Conservation (phyloP, 64 coral and sea anemone genomes). For the Stichodactyla mertensii region DNA sequence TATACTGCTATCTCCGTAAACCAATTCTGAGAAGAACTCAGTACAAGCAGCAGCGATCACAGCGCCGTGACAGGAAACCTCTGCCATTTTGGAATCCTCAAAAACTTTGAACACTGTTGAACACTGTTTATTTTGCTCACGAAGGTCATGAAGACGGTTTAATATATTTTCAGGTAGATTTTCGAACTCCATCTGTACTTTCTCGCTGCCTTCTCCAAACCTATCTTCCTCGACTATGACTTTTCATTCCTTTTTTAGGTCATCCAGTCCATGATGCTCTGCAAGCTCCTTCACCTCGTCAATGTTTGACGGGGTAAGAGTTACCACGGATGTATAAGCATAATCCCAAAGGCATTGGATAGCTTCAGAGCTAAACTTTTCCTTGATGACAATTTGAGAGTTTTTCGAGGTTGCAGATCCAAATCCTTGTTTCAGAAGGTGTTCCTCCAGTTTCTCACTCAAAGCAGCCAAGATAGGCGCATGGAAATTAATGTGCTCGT, state of each 20-base stretch:
- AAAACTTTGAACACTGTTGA: background rate
- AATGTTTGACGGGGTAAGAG: too few relatives aligned
- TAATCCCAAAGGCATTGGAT: background rate
- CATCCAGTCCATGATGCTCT: too few relatives aligned
- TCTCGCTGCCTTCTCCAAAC: too few relatives aligned
- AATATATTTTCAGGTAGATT: too few relatives aligned
- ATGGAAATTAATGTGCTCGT: constrained; percentile 9
- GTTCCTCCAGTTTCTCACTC: background rate
- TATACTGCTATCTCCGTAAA: background rate
- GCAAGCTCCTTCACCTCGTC: too few relatives aligned
- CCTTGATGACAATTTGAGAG: background rate
- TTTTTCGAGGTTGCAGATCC: background rate
- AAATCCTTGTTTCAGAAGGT: constrained; percentile 4
- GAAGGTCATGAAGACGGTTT: background rate
- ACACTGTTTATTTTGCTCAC: background rate
- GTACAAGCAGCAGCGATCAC: background rate
- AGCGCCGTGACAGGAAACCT: background rate
- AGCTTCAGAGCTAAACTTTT: background rate
- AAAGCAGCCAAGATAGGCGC: background rate
- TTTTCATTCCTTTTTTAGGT: too few relatives aligned
- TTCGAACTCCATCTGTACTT: too few relatives aligned
- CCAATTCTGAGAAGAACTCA: background rate
- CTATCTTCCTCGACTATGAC: too few relatives aligned
- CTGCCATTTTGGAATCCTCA: background rate
- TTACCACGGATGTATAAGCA: too few relatives aligned